A percentile compares a stretch with the other conserved stretches of the same genome.
Conservation (phyloP, 2,888 invertebrate species). For the Philopedon plagiatum region DNA sequence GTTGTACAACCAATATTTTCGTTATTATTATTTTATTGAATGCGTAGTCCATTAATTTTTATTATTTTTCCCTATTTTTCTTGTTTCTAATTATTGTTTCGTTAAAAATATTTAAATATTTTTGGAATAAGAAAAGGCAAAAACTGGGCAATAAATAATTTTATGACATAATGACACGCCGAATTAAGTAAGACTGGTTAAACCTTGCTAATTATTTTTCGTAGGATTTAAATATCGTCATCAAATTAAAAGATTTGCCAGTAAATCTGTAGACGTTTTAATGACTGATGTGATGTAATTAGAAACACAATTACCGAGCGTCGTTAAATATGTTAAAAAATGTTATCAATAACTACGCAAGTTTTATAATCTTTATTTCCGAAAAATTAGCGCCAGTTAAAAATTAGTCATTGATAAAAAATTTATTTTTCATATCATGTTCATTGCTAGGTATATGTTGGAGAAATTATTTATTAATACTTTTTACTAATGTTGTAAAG, state of each 20-base stretch:
- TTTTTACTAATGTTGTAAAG: too few species aligned
- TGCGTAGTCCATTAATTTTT: too few species aligned
- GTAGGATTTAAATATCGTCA: not conserved
- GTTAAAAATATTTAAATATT: too few species aligned
- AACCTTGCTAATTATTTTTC: not conserved
- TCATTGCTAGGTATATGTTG: too few species aligned
- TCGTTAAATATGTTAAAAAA: not conserved
- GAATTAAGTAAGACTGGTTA: not conserved
- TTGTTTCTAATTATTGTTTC: too few species aligned
- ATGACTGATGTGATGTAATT: conserved; percentile 10
- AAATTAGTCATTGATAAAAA: not conserved
- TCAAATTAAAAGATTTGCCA: not conserved
- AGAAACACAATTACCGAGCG: not conserved
- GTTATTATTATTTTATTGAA: too few species aligned
- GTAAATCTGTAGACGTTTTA: not conserved
- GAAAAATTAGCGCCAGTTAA: not conserved
- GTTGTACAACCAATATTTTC: too few species aligned
- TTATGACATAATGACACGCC: not conserved
- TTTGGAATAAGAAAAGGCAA: not conserved
- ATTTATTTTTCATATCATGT: not conserved
- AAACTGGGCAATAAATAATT: not conserved
- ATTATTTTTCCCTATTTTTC: too few species aligned
- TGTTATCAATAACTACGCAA: conserved; percentile 1
- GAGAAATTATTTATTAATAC: too few species aligned
- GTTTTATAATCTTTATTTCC: not conserved